phyloP scores from a whole-genome alignment of 2,113 vertebrate genomes.

The Sus scrofa region T2T-Sscrofa CM000819.6:73943001-73943500 shows the following conservation, averaged over 20 bases:
- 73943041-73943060: not conserved
- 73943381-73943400: not conserved
- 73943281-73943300: not conserved
- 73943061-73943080: not conserved
- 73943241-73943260: not conserved
- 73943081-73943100: not conserved
- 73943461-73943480: not conserved
- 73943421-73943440: not conserved
- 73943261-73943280: not conserved
- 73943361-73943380: not conserved
- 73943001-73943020: not conserved
- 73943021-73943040: not conserved
- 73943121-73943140: not conserved
- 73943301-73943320: not conserved
- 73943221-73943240: not conserved
- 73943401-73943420: not conserved
- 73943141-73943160: not conserved
- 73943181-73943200: not conserved
- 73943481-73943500: not conserved
- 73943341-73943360: not conserved
- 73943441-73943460: not conserved
- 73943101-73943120: not conserved
- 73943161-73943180: not conserved
- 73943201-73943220: not conserved
- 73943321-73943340: not conserved